Evolutionary conservation across 2,113 vertebrate species (phyloP).

Genomic region (Hemibagrus wyckioides): DNA sequence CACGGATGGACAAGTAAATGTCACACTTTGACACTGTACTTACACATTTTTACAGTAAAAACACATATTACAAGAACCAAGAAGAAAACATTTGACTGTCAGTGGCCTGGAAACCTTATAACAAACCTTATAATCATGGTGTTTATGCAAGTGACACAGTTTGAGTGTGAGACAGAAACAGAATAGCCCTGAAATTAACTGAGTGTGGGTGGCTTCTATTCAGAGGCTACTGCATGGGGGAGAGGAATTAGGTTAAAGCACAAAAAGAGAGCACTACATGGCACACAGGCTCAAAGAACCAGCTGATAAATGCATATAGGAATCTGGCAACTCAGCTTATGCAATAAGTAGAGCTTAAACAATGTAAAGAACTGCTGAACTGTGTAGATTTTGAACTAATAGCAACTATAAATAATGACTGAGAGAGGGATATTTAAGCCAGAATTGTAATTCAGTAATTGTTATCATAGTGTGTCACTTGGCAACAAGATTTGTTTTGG

Average conservation of each 20-base stretch:
- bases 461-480: slow-evolving; percentile 6
- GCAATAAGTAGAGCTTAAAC: background rate
- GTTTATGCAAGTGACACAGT: slow-evolving; percentile 28
- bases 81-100: background rate
- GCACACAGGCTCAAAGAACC: background rate
- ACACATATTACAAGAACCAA: slow-evolving; percentile 6
- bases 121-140: background rate
- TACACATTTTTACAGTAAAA: background rate
- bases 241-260: slow-evolving; percentile 12
- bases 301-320: background rate
- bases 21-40: background rate
- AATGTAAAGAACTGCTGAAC: background rate
- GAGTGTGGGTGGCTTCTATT: slow-evolving; percentile 29
- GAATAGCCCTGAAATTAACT: slow-evolving; percentile 14
- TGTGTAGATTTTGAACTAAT: background rate
- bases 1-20: slow-evolving; percentile 4
- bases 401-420: background rate
- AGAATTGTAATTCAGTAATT: background rate
- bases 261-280: background rate
- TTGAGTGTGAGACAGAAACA: slow-evolving; percentile 12
- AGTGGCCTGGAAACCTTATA: background rate
- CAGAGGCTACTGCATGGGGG: slow-evolving; percentile 7
- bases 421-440: background rate
- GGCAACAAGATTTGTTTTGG: background rate
- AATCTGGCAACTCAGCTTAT: background rate